Percentiles rank a stretch among this genome's conserved stretches.
phyloP scores from a whole-genome alignment of 2,113 vertebrate genomes.

The Oreochromis niloticus region DNA sequence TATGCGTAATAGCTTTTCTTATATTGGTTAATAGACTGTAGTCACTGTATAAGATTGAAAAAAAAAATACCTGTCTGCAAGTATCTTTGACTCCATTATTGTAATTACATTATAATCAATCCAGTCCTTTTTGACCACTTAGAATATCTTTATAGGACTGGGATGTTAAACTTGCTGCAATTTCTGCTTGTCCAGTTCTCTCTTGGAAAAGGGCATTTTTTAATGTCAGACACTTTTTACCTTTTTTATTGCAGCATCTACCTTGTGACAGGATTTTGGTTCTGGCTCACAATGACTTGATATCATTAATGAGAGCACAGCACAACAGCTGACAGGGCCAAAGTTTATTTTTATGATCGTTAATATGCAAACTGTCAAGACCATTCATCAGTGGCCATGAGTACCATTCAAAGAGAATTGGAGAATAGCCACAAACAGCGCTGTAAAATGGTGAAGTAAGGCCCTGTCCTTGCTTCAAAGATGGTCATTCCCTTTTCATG shows the following conservation, averaged over 20 bases:
- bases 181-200: background rate
- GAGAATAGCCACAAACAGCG: background rate
- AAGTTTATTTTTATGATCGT: background rate
- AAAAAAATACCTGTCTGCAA: background rate
- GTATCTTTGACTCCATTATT: background rate
- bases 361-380: background rate
- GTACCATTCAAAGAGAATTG: background rate
- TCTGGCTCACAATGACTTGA: background rate
- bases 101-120: background rate
- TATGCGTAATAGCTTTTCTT: background rate
- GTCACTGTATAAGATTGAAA: background rate
- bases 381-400: background rate
- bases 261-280: background rate
- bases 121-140: background rate
- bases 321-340: background rate
- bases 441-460: background rate
- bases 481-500: background rate
- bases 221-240: background rate
- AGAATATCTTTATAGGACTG: background rate
- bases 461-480: background rate
- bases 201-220: background rate
- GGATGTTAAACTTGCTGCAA: background rate
- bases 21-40: background rate
- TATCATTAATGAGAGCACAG: background rate
- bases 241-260: background rate